phyloP scores from a whole-genome alignment of 1,140 invertebrate genomes.

The Lithobius niger region DNA sequence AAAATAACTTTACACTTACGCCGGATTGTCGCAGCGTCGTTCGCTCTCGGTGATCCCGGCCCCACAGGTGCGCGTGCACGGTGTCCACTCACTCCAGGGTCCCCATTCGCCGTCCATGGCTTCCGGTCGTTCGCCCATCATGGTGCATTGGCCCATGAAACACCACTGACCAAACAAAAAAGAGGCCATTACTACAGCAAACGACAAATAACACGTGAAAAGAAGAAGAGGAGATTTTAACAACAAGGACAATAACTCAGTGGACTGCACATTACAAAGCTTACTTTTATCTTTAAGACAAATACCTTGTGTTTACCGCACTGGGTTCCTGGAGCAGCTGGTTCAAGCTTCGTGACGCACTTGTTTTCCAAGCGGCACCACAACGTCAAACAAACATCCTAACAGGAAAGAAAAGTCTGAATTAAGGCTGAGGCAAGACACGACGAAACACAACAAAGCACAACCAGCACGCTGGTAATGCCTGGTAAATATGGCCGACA shows the following conservation, averaged over 20 bases:
- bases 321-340: constrained; percentile 69
- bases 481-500: too few relatives aligned
- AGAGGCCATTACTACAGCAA: not conserved
- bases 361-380: constrained; percentile 72
- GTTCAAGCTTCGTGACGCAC: constrained; percentile 67
- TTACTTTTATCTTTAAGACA: too few relatives aligned
- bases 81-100: constrained; percentile 31
- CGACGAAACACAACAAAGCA: too few relatives aligned
- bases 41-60: constrained; percentile 28
- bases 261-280: too few relatives aligned
- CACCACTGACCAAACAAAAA: constrained; percentile 53
- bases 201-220: not conserved
- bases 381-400: constrained; percentile 50
- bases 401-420: constrained; percentile 1
- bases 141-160: constrained; percentile 62
- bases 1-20: too few relatives aligned
- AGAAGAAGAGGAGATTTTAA: too few relatives aligned
- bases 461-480: too few relatives aligned
- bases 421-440: too few relatives aligned
- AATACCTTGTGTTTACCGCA: constrained; percentile 66
- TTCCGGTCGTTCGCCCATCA: constrained; percentile 52
- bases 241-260: too few relatives aligned
- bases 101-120: constrained; percentile 38
- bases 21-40: constrained; percentile 48
- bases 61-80: constrained; percentile 28